Evolutionary conservation across 2,888 invertebrate species (phyloP).

Genomic region (Drosophila subsilvestris): DNA sequence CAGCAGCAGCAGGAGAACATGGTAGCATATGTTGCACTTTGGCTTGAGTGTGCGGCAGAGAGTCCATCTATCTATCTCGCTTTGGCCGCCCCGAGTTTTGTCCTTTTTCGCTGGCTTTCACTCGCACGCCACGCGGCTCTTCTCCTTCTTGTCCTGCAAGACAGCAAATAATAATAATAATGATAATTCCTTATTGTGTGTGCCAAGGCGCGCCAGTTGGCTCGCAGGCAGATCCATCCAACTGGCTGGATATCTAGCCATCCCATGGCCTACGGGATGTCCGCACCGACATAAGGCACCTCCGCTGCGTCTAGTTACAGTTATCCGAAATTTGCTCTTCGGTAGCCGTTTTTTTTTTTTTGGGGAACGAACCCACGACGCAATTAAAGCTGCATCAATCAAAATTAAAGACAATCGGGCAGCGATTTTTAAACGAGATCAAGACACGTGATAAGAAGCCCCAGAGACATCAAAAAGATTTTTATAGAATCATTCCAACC

Average conservation of each 20-base stretch:
- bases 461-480: slow-evolving; percentile 30
- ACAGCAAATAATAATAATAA: slow-evolving; percentile 66
- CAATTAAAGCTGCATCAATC: slow-evolving; percentile 73
- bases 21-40: slow-evolving; percentile 81
- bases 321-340: slow-evolving; percentile 39
- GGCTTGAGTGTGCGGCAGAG: slow-evolving; percentile 51
- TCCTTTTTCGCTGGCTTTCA: slow-evolving; percentile 70
- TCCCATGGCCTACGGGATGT: background rate
- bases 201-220: slow-evolving; percentile 51
- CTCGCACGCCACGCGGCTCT: slow-evolving; percentile 73
- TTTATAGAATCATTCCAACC: slow-evolving; percentile 3
- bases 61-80: slow-evolving; percentile 49
- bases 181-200: slow-evolving; percentile 74
- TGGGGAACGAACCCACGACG: slow-evolving; percentile 15
- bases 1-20: slow-evolving; percentile 53
- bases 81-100: slow-evolving; percentile 38
- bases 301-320: slow-evolving; percentile 35
- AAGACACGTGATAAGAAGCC: slow-evolving; percentile 27
- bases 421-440: slow-evolving; percentile 33
- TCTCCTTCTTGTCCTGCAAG: slow-evolving; percentile 41
- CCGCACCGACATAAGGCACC: slow-evolving; percentile 22
- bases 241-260: slow-evolving; percentile 19
- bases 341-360: slow-evolving; percentile 42
- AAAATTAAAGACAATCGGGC: slow-evolving; percentile 65
- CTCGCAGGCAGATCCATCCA: slow-evolving; percentile 32